Evolutionary conservation across 2,888 invertebrate genomes (phyloP), one percentile per base, ranked within the genome.

Genomic region (Drosophila rellima): DNA sequence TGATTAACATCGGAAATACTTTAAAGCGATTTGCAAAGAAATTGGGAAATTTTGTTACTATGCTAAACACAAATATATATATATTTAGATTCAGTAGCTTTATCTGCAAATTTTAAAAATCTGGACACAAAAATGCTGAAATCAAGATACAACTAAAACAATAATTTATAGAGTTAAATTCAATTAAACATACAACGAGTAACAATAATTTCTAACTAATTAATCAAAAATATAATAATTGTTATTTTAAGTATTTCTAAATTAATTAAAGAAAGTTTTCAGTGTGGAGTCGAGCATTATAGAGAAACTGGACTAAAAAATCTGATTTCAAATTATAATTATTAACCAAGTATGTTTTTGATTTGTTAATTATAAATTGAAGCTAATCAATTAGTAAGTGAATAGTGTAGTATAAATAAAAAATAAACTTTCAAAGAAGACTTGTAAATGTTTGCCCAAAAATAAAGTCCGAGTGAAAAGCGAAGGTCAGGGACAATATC

Each of bases 401-500:
- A 17, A 1, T 20, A 15, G n/a, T 23, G 13, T 8, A 29, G 29
- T 8, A 23, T 4, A 29, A 31, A 45, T 18, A 26, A 2, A 11
- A 40, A 6, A 39, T 18, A 11, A 8, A 37, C n/a, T 10, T 2
- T 20, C 10, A 37, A 2, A 7, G 3, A 37, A n/a, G 44, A 29
- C 11, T 20, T 8, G n/a, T 17, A 40, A 40, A 17, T 13, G 8
- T 8, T 39, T 29, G 29, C 29, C 39, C 18, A 13, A 40, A 29
- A 33, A 37, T 3, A 42, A 42, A 42, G 23, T 23, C 15, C 5
- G 11, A 48, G 26, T 26, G 3, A 13, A 18, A 20, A 47, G 31
- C n/a, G 37, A 73, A 64, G 64, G 63, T 70, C 76, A 63, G 50
- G 37, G 26, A 57, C 48, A 50, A 18, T 20, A 4, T 13, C 17